These are phyloP conservation scores for Augiades crinisus DNA, from an alignment of 2,888 invertebrate genomes.

Conservation along the genomic window DNA sequence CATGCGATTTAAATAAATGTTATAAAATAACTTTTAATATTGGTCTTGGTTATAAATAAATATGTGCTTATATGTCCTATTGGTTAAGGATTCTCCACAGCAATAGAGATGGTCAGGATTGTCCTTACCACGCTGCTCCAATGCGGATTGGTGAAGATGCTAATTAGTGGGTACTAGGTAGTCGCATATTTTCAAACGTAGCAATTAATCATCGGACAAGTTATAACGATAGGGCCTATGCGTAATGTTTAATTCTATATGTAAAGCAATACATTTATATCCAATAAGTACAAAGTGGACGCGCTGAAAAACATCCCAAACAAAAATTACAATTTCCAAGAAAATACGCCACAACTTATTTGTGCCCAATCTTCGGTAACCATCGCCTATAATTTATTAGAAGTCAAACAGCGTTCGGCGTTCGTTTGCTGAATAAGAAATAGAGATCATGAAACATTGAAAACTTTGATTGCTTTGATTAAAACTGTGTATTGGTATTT, in stretches of 20 bases:
- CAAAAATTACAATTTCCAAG: background rate
- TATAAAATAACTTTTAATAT: background rate
- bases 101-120: too few relatives aligned
- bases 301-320: background rate
- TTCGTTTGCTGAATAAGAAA: constrained; percentile 17
- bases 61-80: too few relatives aligned
- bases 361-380: background rate
- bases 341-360: background rate
- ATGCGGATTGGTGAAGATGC: too few relatives aligned
- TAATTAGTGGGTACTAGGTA: too few relatives aligned
- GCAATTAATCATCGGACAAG: too few relatives aligned
- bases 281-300: background rate
- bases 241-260: too few relatives aligned
- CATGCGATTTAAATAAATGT: background rate
- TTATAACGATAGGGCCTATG: too few relatives aligned
- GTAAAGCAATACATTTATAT: too few relatives aligned
- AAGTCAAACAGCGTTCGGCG: constrained; percentile 6
- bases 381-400: background rate
- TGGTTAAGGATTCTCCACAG: too few relatives aligned
- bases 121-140: too few relatives aligned
- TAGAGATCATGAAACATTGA: constrained; percentile 7
- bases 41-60: too few relatives aligned
- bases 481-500: constrained; percentile 4
- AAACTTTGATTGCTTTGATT: constrained; percentile 12
- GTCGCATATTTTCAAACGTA: too few relatives aligned